A percentile compares a stretch with the other conserved stretches of the same genome.
Conservation (phyloP, 1,140 invertebrate species). For the Holcopasites calliopsidis region DNA sequence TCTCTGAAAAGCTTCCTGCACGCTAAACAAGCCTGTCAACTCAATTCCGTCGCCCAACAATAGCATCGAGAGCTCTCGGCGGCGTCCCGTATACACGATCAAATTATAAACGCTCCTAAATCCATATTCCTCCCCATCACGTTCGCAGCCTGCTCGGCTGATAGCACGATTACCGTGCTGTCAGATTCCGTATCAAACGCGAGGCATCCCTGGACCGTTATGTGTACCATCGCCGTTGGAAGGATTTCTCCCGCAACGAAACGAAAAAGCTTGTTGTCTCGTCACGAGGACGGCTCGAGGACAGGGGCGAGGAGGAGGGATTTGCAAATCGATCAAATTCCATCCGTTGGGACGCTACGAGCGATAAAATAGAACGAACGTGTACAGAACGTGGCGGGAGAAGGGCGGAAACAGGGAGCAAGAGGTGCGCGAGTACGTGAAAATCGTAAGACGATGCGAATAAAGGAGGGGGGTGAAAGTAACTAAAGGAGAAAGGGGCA, state of each 20-base stretch:
- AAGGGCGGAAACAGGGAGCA: not conserved
- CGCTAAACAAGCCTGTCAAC: not conserved
- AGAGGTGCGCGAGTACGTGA: not conserved
- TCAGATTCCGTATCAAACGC: conserved; percentile 43
- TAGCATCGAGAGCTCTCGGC: not conserved
- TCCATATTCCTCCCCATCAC: not conserved
- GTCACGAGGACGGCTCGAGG: conserved; percentile 6
- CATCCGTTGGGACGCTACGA: conserved; percentile 41
- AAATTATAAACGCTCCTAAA: conserved; percentile 3
- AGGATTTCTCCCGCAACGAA: conserved; percentile 44
- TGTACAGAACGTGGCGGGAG: not conserved
- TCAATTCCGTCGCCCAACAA: not conserved
- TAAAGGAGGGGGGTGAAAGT: conserved; percentile 15
- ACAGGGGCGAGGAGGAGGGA: no score
- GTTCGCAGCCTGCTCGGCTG: not conserved
- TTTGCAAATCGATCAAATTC: conserved; percentile 60
- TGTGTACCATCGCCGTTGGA: not conserved
- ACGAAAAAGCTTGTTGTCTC: conserved; percentile 52
- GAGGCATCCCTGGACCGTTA: conserved; percentile 7
- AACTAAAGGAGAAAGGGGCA: not conserved
- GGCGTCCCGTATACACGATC: not conserved
- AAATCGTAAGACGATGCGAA: not conserved
- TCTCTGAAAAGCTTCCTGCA: no score
- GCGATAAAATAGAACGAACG: not conserved
- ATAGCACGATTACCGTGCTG: conserved; percentile 27